Conservation (phyloP, 2,888 invertebrate genomes). For the Sycophila texana region DNA sequence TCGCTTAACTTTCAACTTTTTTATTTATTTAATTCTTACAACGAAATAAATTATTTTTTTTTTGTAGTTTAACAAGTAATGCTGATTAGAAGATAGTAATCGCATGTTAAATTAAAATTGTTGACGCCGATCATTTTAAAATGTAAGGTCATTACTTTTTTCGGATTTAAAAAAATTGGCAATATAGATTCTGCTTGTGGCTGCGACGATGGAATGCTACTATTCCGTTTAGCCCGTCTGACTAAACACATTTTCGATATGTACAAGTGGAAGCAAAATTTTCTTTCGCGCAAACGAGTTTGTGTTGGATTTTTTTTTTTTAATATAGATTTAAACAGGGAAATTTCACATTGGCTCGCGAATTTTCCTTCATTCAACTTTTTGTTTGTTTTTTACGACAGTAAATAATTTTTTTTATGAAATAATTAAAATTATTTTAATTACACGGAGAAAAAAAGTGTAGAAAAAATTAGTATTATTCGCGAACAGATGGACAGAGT, state of each 20-base stretch:
- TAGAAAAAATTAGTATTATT: too few relatives aligned
- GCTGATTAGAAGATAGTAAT: too few relatives aligned
- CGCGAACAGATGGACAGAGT: too few relatives aligned
- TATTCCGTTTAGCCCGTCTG: constrained; percentile 27
- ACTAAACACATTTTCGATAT: constrained; percentile 47
- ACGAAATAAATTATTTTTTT: too few relatives aligned
- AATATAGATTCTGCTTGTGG: too few relatives aligned
- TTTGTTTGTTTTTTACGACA: not conserved
- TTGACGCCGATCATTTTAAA: too few relatives aligned
- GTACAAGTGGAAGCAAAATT: constrained; percentile 32
- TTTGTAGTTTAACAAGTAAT: too few relatives aligned
- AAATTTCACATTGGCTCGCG: not conserved
- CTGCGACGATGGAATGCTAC: not conserved
- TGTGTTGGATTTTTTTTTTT: not conserved
- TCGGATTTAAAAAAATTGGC: not conserved
- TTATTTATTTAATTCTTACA: too few relatives aligned
- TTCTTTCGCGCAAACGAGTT: not conserved
- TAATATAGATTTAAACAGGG: not conserved
- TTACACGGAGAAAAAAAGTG: too few relatives aligned
- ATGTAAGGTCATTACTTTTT: too few relatives aligned
- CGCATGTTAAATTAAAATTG: too few relatives aligned
- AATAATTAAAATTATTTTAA: not conserved
- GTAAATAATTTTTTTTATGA: not conserved
- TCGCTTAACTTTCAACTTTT: too few relatives aligned
- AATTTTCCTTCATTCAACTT: not conserved